Percentiles rank a stretch among this genome's conserved stretches.
Evolutionary conservation across 2,888 invertebrate species (phyloP).

Genomic region (Phyllotreta cruciferae): DNA sequence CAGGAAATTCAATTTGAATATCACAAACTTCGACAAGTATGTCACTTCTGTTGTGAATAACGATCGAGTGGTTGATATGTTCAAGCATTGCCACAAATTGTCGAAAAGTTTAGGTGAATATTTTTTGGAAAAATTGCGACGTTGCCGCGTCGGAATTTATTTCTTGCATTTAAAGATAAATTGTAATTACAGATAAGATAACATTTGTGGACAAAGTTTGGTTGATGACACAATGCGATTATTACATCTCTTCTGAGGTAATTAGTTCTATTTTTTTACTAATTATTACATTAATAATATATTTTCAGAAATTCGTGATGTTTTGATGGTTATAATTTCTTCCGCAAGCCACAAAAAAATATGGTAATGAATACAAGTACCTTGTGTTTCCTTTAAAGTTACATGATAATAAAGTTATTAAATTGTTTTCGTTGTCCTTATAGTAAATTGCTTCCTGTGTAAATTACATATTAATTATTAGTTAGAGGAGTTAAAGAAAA

Average conservation of each 20-base stretch:
- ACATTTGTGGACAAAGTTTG: slow-evolving; percentile 13
- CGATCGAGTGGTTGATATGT: not conserved
- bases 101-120: not conserved
- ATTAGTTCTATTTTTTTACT: slow-evolving; percentile 3
- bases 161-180: not conserved
- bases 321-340: not conserved
- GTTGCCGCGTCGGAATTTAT: not conserved
- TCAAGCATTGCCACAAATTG: not conserved
- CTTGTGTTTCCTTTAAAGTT: no score
- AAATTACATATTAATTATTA: no score
- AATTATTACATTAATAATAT: not conserved
- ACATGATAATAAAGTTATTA: no score
- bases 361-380: no score
- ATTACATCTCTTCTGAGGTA: slow-evolving; percentile 14
- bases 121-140: no score
- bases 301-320: not conserved
- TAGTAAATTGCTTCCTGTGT: no score
- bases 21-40: not conserved
- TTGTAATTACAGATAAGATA: slow-evolving; percentile 8
- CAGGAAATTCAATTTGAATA: not conserved
- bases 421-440: no score
- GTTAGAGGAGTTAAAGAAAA: no score
- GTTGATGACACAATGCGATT: slow-evolving; percentile 16
- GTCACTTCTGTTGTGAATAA: not conserved
- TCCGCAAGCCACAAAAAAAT: no score